Evolutionary conservation across 2,888 invertebrate genomes (phyloP).

Genomic region (Spatulosminthurus flaviceps): DNA sequence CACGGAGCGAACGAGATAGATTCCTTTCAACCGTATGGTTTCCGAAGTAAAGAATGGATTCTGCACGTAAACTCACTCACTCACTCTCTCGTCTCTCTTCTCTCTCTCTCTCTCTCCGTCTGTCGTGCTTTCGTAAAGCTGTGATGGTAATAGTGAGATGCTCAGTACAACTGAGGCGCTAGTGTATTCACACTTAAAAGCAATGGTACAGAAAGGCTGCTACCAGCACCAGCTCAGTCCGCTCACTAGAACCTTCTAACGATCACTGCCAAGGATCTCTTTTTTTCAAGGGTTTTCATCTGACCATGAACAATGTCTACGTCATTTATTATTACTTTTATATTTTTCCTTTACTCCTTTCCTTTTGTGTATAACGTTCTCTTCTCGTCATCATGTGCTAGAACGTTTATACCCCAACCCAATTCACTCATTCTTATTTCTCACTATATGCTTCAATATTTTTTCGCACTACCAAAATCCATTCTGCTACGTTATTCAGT

Average conservation of each 20-base stretch:
- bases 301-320: conserved; percentile 8
- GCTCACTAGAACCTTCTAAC: not conserved
- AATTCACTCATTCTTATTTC: no score
- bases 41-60: conserved; percentile 9
- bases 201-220: not conserved
- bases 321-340: not conserved
- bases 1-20: no score
- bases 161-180: not conserved
- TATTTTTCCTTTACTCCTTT: not conserved
- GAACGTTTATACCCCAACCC: not conserved
- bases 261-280: conserved; percentile 14
- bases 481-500: no score
- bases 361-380: not conserved
- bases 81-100: not conserved
- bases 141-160: not conserved
- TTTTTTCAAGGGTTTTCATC: conserved; percentile 12
- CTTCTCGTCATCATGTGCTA: not conserved
- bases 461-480: no score
- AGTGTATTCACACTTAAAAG: not conserved
- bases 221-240: not conserved
- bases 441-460: no score
- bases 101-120: not conserved
- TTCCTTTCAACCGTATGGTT: not conserved
- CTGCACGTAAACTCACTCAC: not conserved
- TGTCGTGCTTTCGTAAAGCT: conserved; percentile 13